These are phyloP conservation scores for Beroe forskalii DNA, from an alignment of 37 sponge, comb jelly and placozoan genomes.

Conservation along the genomic window DNA sequence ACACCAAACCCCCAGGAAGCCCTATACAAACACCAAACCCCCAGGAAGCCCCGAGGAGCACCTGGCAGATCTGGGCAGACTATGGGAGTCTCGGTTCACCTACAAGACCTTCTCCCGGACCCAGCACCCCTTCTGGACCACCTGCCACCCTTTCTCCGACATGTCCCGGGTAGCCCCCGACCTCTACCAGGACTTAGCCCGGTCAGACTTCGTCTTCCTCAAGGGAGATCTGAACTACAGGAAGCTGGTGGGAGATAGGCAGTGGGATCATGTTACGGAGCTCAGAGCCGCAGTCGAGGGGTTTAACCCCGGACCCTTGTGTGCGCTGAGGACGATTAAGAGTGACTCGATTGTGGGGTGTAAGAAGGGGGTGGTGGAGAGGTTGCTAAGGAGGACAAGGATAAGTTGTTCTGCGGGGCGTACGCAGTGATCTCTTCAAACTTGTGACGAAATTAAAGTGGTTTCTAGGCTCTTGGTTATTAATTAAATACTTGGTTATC, in stretches of 20 bases:
- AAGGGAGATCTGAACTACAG: conserved; percentile 99
- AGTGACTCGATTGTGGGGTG: conserved; percentile 93
- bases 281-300: conserved; percentile 80
- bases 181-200: conserved; percentile 72
- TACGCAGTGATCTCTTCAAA: conserved; percentile 43
- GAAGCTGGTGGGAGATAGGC: conserved; percentile 89
- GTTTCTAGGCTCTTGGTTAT: too few relatives aligned
- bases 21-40: too few relatives aligned
- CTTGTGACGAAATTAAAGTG: neutral
- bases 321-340: conserved; percentile 91
- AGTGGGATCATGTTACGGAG: conserved; percentile 84
- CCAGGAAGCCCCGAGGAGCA: too few relatives aligned
- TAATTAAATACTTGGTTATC: too few relatives aligned
- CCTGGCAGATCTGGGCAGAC: conserved; percentile 69
- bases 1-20: too few relatives aligned
- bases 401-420: conserved; percentile 27
- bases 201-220: conserved; percentile 79
- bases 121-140: conserved; percentile 93
- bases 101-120: conserved; percentile 68
- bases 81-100: conserved; percentile 69
- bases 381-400: conserved; percentile 70
- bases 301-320: conserved; percentile 82
- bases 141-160: conserved; percentile 80
- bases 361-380: conserved; percentile 70
- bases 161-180: conserved; percentile 83